Base-by-base conservation (phyloP, 2,113 vertebrate genomes). In the Ceuthmochares aereus region DNA sequence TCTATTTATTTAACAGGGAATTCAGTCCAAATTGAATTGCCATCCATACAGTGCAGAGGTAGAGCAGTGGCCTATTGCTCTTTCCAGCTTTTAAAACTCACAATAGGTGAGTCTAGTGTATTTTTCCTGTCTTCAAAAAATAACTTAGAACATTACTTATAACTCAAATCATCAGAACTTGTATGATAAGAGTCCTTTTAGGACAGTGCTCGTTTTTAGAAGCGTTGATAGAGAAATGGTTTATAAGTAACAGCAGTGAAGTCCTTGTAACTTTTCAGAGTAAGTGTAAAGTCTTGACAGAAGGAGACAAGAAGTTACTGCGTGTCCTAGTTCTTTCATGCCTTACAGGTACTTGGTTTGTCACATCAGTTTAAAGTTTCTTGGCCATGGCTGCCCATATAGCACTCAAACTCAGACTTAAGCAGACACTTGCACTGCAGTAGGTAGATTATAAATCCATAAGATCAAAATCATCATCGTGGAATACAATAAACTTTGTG, bases 371-470 rank as follows among this genome's bases (percentile, higher is more conserved):
- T 87, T 95, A 62, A 70, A 69, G 42, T 68, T 97, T 94, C 49
- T 78, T 87, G 76, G 20, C 37, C 3, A 2, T 45, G 37, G 68
- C 74, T 96, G 54, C 36, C 51, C 20, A 11, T 64, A 34, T 36
- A 70, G 47, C 37, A 43, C 59, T 94, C 55, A 32, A 17, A 84
- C 25, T 84, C 51, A 89, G 60, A 70, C 9, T 81, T 84, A 66
- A 2, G 40, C 30, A 58, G 68, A 67, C 32, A 69, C 23, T 84
- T 93, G 62, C 32, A 40, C 72, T 82, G 68, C 30, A 81, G 5
- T 85, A 85, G 72, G 27, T 69, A 68, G 72, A 86, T 97, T 96
- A 84, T 86, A 93, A 95, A 94, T 90, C 64, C 32, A 75, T 26
- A 69, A 62, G 92, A 80, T 89, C 52, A 91, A 93, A 94, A 60